These are phyloP conservation scores for Phortica variegata DNA, from an alignment of 1,140 invertebrate genomes.

Conservation along the genomic window DNA sequence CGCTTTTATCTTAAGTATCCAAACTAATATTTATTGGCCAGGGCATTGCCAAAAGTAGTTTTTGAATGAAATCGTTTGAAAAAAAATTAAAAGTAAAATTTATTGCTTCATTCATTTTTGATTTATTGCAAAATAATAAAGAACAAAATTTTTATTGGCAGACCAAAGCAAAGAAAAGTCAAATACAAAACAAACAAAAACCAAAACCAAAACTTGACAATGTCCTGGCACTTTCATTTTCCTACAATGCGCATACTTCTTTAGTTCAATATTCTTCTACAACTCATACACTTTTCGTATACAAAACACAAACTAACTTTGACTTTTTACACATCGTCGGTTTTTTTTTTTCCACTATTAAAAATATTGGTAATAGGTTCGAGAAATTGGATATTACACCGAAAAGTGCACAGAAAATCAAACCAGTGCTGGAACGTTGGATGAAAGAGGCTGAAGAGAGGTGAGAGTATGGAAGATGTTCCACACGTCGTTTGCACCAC, in stretches of 20 bases:
- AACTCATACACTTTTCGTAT: no score
- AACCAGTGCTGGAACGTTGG: slow-evolving; percentile 96
- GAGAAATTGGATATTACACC: slow-evolving; percentile 99
- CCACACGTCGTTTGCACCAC: slow-evolving; percentile 29
- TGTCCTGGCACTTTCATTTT: slow-evolving; percentile 65
- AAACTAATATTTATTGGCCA: slow-evolving; percentile 38
- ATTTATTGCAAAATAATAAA: no score
- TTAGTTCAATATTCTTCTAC: slow-evolving; percentile 8
- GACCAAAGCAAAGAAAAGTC: no score
- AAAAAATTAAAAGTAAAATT: slow-evolving; percentile 10
- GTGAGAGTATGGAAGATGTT: slow-evolving; percentile 65
- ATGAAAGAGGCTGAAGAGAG: slow-evolving; percentile 97
- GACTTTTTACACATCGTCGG: no score
- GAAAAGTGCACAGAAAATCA: slow-evolving; percentile 98
- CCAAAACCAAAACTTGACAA: slow-evolving; percentile 63
- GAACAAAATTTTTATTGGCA: no score
- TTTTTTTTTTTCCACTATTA: no score
- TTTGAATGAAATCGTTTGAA: slow-evolving; percentile 1
- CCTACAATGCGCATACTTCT: slow-evolving; percentile 29
- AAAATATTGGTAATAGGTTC: slow-evolving; percentile 72
- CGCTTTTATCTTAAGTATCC: slow-evolving; percentile 29
- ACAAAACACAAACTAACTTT: no score
- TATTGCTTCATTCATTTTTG: slow-evolving; percentile 8
- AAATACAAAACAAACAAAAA: slow-evolving; percentile 10
- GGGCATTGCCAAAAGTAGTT: slow-evolving; percentile 53